These are phyloP conservation scores for Cerceris rybyensis DNA, from an alignment of 2,888 invertebrate genomes.

Conservation along the genomic window DNA sequence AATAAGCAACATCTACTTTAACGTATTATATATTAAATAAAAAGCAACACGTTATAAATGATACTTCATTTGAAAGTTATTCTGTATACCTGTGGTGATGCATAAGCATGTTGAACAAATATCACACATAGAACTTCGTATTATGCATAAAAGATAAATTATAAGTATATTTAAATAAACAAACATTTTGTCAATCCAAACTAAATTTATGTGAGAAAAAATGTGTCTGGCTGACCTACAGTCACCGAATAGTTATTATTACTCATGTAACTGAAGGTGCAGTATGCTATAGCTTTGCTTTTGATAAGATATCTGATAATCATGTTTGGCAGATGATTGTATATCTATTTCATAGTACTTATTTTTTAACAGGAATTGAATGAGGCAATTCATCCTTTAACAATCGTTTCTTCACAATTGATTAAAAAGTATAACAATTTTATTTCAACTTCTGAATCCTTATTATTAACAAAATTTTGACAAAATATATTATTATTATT, in stretches of 20 bases:
- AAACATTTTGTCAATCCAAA: conserved; percentile 25
- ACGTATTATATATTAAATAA: no score
- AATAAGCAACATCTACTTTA: no score
- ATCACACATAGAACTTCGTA: conserved; percentile 53
- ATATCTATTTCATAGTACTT: conserved; percentile 43
- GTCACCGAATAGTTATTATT: conserved; percentile 19
- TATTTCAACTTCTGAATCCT: conserved; percentile 2
- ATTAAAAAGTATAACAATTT: no score
- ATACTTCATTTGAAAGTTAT: background rate
- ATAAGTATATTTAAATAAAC: conserved; percentile 29
- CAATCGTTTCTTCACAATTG: no score
- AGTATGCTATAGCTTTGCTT: conserved; percentile 10
- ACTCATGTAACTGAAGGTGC: conserved; percentile 23
- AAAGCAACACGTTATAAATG: no score
- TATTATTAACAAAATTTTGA: background rate
- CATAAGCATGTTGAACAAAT: conserved; percentile 72
- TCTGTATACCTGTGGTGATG: conserved; percentile 61
- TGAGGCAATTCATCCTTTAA: background rate
- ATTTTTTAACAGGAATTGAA: conserved; percentile 21
- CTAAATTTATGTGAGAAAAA: background rate
- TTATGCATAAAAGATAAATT: conserved; percentile 49
- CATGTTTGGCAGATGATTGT: conserved; percentile 57
- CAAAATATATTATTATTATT: background rate
- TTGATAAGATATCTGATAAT: conserved; percentile 75
- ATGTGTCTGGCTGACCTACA: conserved; percentile 1